Evolutionary conservation across 2,797 vertebrate genomes (phyloP), one percentile per base, ranked within the genome.

Genomic region (Megaceryle alcyon): DNA sequence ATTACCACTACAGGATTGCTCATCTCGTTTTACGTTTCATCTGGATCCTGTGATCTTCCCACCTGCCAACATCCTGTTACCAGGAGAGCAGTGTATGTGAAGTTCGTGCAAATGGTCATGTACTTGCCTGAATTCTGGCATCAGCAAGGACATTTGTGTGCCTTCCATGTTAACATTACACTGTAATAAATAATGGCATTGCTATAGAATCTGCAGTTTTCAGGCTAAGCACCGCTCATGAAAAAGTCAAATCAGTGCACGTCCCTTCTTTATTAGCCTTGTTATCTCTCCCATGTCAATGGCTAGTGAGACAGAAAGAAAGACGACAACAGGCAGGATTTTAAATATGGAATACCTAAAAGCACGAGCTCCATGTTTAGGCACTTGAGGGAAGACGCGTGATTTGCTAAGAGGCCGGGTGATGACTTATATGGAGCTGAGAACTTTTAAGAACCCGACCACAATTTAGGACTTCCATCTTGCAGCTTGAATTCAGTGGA

Each of bases 1-100:
- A 95, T 96, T 92, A 97, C 75, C 73, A 59, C 89, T 87, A 83
- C 33, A 4, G 75, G 80, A 90, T 89, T 88, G 78, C 93, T 96
- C 88, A 72, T 78, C 92, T 92, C 25, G 1, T 92, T 29, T 96
- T 94, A 73, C 22, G 12, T 96, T 96, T 97, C 96, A 88, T 88
- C 79, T 89, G 88, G 93, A 96, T 94, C 88, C 96, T 91, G 82
- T 96, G 96, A 94, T 96, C 93, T 93, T 81, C 89, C 80, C 93
- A 96, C 93, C 90, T 97, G 97, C 96, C 93, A 97, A 94, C 93
- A 97, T 96, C 95, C 89, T 84, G 72, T 83, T 95, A 92, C 88
- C 82, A 94, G 89, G 94, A 95, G 44, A 94, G 87, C 56, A 10
- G 63, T n/a, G 69, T 68, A 48, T 90, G 83, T 82, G 75, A 84